Percentiles rank a stretch among this genome's conserved stretches.
phyloP scores from a whole-genome alignment of 2,113 vertebrate genomes.

The Platycercus adscitus region DNA sequence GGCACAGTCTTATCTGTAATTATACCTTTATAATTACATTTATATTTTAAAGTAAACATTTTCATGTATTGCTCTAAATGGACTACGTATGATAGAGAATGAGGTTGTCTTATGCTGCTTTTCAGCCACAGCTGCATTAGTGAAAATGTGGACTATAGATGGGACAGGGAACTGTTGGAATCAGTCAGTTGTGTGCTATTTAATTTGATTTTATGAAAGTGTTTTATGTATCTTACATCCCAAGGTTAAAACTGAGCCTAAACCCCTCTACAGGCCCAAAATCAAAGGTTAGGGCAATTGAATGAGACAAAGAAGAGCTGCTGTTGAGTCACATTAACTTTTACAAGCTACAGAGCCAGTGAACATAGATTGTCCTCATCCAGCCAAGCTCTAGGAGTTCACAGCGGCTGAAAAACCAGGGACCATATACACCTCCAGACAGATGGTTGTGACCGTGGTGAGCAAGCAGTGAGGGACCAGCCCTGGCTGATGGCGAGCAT shows the following conservation, averaged over 20 bases:
- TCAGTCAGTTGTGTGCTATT: background rate
- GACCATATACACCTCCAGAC: background rate
- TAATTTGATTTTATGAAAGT: background rate
- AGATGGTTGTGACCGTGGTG: rapidly evolving
- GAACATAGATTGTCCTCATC: background rate
- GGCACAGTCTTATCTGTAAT: slow-evolving; percentile 24
- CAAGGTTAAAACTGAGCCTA: background rate
- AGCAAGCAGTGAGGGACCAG: background rate
- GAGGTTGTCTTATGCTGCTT: background rate
- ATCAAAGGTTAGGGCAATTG: background rate
- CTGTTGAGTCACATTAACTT: background rate
- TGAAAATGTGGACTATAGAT: background rate
- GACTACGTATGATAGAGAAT: background rate
- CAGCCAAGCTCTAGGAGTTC: background rate
- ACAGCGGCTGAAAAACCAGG: rapidly evolving
- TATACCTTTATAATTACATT: slow-evolving; percentile 41
- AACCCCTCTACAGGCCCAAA: background rate
- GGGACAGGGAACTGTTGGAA: background rate
- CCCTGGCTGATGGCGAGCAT: background rate
- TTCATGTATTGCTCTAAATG: slow-evolving; percentile 30
- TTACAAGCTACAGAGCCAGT: background rate
- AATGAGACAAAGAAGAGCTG: background rate
- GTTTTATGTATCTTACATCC: background rate
- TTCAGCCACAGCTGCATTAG: background rate
- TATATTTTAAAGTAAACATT: slow-evolving; percentile 43